Evolutionary conservation across 2,888 invertebrate genomes (phyloP).

Genomic region (Pantelozetes paolii): DNA sequence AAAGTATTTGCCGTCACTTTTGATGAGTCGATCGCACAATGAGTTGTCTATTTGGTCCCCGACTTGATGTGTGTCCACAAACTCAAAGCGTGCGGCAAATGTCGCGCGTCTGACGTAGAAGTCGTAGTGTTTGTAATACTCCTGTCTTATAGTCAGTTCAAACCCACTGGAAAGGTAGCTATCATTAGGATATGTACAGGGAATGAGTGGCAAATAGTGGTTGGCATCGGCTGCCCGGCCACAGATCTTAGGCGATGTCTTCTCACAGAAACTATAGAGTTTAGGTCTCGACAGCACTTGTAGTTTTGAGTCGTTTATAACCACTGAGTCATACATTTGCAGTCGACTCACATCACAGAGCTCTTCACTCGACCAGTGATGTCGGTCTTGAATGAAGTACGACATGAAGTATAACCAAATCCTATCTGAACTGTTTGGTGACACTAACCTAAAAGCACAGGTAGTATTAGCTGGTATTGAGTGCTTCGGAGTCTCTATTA

Average conservation of each 20-base stretch:
- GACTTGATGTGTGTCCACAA: conserved; percentile 60
- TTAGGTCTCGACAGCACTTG: conserved; percentile 1
- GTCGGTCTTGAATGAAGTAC: conserved; percentile 66
- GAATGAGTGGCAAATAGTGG: conserved; percentile 47
- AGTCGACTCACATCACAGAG: conserved; percentile 45
- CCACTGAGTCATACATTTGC: conserved; percentile 45
- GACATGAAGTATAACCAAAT: conserved; percentile 84
- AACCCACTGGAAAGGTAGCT: conserved; percentile 72
- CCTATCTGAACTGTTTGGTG: conserved; percentile 54
- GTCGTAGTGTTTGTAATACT: conserved; percentile 70
- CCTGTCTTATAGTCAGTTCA: conserved; percentile 71
- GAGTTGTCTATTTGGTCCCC: conserved; percentile 48
- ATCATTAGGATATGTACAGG: conserved; percentile 57
- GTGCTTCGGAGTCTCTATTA: conserved; percentile 54
- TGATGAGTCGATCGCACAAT: conserved; percentile 43
- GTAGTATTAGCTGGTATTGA: conserved; percentile 75
- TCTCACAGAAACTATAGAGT: conserved; percentile 48
- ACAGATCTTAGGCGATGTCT: conserved; percentile 48
- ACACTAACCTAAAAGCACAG: conserved; percentile 67
- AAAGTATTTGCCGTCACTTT: conserved; percentile 45
- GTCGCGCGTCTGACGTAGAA: conserved; percentile 64
- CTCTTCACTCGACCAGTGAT: conserved; percentile 43
- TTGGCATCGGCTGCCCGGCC: conserved; percentile 48
- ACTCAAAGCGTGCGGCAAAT: conserved; percentile 74
- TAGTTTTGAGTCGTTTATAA: conserved; percentile 18